Conservation (phyloP, 2,113 vertebrate genomes). For the Lethenteron camtschaticum region DNA sequence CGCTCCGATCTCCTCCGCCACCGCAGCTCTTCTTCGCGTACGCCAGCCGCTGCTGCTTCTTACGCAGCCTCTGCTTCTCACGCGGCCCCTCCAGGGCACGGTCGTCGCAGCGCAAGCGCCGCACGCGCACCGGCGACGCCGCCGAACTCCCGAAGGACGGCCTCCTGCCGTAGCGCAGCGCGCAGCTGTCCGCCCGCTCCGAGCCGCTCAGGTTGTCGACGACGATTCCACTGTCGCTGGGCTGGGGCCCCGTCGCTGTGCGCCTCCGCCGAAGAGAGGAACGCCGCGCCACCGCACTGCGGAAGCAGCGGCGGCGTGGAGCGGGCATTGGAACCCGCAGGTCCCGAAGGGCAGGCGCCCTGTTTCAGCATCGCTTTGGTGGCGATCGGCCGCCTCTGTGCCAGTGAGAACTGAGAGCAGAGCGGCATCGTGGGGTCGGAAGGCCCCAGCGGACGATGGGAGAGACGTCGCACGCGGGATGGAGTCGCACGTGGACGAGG, state of each 20-base stretch:
- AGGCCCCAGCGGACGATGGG: too few relatives aligned
- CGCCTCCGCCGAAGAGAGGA: conserved; percentile 43
- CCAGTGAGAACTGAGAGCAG: too few relatives aligned
- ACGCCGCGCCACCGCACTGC: conserved; percentile 32
- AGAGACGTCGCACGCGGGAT: too few relatives aligned
- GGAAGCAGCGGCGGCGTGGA: neutral
- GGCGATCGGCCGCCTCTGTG: neutral
- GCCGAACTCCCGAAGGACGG: conserved; percentile 43
- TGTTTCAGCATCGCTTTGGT: conserved; percentile 6
- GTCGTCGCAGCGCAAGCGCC: neutral
- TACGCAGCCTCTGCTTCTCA: conserved; percentile 74
- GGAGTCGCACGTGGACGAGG: too few relatives aligned
- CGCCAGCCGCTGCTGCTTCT: conserved; percentile 74
- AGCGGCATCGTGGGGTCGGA: too few relatives aligned
- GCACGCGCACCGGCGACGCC: neutral
- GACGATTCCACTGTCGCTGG: conserved; percentile 84
- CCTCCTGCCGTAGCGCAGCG: conserved; percentile 21
- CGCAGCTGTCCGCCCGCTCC: conserved; percentile 64
- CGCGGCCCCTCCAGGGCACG: neutral
- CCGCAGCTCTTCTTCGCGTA: conserved; percentile 40
- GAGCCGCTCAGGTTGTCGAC: conserved; percentile 98
- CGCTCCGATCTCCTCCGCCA: conserved; percentile 77
- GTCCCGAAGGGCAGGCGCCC: neutral
- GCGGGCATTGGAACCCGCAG: neutral
- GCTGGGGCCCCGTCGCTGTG: conserved; percentile 67